These are phyloP conservation scores for Allolobophora icterica DNA, from an alignment of 2,888 invertebrate genomes.

Conservation along the genomic window DNA sequence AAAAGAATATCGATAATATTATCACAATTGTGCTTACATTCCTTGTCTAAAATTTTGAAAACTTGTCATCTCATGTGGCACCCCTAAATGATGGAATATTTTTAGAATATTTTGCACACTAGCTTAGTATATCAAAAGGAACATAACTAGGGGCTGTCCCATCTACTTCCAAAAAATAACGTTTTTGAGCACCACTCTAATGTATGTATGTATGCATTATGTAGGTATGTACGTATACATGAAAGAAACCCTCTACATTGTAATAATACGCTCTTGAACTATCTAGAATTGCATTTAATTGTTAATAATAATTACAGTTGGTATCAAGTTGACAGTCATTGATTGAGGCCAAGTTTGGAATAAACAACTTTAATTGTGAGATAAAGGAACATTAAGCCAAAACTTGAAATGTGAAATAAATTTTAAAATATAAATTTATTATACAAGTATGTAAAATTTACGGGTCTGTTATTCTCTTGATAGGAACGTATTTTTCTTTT, in stretches of 20 bases:
- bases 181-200: too few species aligned
- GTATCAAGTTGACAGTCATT: neutral
- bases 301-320: neutral
- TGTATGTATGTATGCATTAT: neutral
- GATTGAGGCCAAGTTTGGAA: neutral
- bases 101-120: too few species aligned
- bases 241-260: neutral
- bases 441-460: neutral
- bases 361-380: neutral
- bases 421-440: neutral
- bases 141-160: too few species aligned
- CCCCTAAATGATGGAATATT: too few species aligned
- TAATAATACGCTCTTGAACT: neutral
- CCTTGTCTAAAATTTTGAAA: too few species aligned
- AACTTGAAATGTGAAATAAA: neutral
- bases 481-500: too few species aligned
- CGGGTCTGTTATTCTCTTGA: neutral
- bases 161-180: too few species aligned
- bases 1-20: too few species aligned
- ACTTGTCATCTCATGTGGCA: too few species aligned
- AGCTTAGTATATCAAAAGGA: too few species aligned
- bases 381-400: neutral
- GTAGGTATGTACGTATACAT: neutral
- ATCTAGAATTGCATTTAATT: neutral
- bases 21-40: too few species aligned